A percentile compares a stretch with the other conserved stretches of the same genome.
phyloP scores from a whole-genome alignment of 2,797 vertebrate genomes.

The Sciaenops ocellatus region DNA sequence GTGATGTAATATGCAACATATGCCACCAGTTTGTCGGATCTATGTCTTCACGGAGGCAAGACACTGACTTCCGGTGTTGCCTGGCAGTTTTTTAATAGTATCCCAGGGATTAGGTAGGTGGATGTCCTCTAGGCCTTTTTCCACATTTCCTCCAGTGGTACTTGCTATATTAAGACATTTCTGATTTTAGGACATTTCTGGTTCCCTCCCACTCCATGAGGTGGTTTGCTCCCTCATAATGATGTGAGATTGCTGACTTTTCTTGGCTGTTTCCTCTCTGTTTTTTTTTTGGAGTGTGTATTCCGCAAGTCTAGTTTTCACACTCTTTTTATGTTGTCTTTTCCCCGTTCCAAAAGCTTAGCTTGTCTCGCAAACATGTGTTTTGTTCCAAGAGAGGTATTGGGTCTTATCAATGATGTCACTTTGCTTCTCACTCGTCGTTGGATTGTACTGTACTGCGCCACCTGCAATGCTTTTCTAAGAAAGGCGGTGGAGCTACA shows the following conservation, averaged over 20 bases:
- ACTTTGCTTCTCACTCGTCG: conserved; percentile 33
- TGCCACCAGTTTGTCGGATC: background rate
- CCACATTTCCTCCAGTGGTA: background rate
- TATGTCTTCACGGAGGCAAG: background rate
- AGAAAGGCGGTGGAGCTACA: conserved; percentile 24
- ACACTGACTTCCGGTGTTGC: background rate
- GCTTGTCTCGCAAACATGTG: conserved; percentile 46
- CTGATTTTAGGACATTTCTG: background rate
- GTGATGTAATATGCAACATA: background rate
- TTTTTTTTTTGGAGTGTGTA: background rate
- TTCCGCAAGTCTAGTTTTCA: conserved; percentile 50
- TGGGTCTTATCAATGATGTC: conserved; percentile 30
- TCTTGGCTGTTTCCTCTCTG: conserved; percentile 1
- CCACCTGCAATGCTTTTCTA: conserved; percentile 52
- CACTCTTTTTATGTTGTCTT: conserved; percentile 13
- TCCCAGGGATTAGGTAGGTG: background rate
- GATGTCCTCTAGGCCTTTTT: background rate
- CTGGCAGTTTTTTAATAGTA: conserved; percentile 3
- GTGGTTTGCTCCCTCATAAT: conserved; percentile 1
- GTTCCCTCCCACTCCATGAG: background rate
- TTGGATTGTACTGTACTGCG: conserved; percentile 51
- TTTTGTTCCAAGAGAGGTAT: conserved; percentile 15
- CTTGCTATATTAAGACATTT: background rate
- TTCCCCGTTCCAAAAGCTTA: conserved; percentile 13
- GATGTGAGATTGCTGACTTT: conserved; percentile 19